Conservation (phyloP, 2,888 invertebrate species). For the Eupithecia exiguata region DNA sequence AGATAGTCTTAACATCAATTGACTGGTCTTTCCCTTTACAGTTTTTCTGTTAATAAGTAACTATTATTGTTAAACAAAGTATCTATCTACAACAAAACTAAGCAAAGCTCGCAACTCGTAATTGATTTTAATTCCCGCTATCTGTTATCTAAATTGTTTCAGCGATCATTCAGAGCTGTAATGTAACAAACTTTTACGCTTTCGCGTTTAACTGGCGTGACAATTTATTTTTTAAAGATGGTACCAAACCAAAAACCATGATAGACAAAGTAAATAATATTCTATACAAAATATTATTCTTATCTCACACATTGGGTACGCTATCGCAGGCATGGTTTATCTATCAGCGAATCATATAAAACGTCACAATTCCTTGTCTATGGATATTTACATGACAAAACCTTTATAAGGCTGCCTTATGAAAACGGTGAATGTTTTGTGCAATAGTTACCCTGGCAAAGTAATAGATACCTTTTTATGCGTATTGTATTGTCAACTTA, state of each 20-base stretch:
- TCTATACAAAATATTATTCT: background rate
- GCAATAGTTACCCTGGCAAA: background rate
- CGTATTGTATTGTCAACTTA: too few species aligned
- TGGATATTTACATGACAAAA: background rate
- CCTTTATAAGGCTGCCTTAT: background rate
- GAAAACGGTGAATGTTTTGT: background rate
- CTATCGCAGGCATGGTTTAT: background rate
- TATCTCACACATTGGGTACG: background rate
- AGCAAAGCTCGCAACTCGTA: background rate
- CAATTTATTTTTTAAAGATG: background rate
- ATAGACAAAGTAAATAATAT: slow-evolving; percentile 4
- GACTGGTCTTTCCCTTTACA: background rate
- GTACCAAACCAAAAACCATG: background rate
- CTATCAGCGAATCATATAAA: background rate
- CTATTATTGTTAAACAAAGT: background rate
- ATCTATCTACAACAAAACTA: background rate
- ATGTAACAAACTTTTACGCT: background rate
- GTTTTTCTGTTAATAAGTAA: background rate
- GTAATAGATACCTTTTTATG: too few species aligned
- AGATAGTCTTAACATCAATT: background rate
- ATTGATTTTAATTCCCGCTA: background rate
- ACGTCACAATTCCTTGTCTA: background rate
- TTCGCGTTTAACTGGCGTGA: too few species aligned
- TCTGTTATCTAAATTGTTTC: background rate
- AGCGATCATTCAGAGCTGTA: background rate